Base-by-base conservation (phyloP, 2,888 invertebrate genomes). In the Chymomyza fuscimana region DNA sequence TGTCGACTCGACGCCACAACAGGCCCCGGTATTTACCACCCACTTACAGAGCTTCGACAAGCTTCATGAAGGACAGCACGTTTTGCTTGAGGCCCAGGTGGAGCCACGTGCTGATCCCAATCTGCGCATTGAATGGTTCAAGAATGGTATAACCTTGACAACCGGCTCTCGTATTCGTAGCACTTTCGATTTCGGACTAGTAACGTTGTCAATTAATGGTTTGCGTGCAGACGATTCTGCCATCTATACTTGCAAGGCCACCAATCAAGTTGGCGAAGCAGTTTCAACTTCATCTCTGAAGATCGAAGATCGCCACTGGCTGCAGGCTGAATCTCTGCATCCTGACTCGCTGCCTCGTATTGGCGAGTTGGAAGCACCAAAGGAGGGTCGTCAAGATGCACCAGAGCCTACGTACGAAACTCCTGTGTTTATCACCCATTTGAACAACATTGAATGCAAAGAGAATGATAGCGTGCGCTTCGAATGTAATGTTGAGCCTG, bases 121-220 rank as follows among this genome's bases (percentile, higher is more conserved):
- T 89, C 93, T 97, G 52, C 94, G 95, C 72, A 95, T 97, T 68
- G 97, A 97, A 91, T 98, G 97, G 97, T 97, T 96, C 92, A 97
- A 97, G 90, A 98, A 97, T 90, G 97, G 97, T n/a, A 92, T 96
- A 60, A 94, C 96, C 0, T 93, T 97, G 19, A 96, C 96, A 71
- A 97, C 96, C 72, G 97, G 97, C 79, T 96, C 98, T 50, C 94
- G 99, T 81, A 94, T 98, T 75, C 96, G 97, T 89, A 98, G 98
- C 82, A 97, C 97, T 32, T 97, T 99, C 89, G 99, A 99, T 91
- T 99, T 99, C 92, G 99, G 99, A 62, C 94, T 98, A 73, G 99
- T 99, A 0, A 97, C 98, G 0, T 92, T 98, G 36, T 97, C 98
- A 16, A 96, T 98, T 73, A 96, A 97, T 89, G 95, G 97, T 3